Evolutionary conservation across 2,113 vertebrate genomes (phyloP).

Genomic region (Hydrolagus affinis): DNA sequence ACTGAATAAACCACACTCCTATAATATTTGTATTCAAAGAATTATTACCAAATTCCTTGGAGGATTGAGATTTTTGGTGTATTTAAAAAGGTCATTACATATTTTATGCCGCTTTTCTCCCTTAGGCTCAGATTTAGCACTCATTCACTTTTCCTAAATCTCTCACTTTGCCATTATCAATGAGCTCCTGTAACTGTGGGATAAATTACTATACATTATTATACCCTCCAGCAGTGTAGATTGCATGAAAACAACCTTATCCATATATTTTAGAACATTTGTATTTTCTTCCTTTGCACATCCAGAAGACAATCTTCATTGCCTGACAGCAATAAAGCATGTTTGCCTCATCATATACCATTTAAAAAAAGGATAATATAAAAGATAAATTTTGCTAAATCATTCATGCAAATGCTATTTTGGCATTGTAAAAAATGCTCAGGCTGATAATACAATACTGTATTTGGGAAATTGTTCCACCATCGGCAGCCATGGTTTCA

Average conservation of each 20-base stretch:
- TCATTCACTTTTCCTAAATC: slow-evolving; percentile 40
- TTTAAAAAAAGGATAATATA: not conserved
- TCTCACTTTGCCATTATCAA: slow-evolving; percentile 35
- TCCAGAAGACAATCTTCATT: not conserved
- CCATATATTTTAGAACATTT: not conserved
- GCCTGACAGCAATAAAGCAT: not conserved
- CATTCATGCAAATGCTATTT: no score
- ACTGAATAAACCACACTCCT: not conserved
- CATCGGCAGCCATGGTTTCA: no score
- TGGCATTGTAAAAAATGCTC: not conserved
- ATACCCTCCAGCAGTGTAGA: slow-evolving; percentile 37
- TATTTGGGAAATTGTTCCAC: no score
- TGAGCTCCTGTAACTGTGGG: slow-evolving; percentile 38
- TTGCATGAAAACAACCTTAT: slow-evolving; percentile 36
- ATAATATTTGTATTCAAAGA: not conserved
- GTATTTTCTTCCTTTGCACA: not conserved
- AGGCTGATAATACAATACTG: not conserved
- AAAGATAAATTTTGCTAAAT: not conserved
- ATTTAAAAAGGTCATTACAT: slow-evolving; percentile 17
- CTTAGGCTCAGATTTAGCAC: slow-evolving; percentile 35
- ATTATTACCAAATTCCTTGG: not conserved
- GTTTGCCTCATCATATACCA: not conserved
- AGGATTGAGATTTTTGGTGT: not conserved
- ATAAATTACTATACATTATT: slow-evolving; percentile 41
- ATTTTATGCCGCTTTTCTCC: slow-evolving; percentile 24